phyloP scores from a whole-genome alignment of 2,888 invertebrate genomes.

The Parnassius glacialis region DNA sequence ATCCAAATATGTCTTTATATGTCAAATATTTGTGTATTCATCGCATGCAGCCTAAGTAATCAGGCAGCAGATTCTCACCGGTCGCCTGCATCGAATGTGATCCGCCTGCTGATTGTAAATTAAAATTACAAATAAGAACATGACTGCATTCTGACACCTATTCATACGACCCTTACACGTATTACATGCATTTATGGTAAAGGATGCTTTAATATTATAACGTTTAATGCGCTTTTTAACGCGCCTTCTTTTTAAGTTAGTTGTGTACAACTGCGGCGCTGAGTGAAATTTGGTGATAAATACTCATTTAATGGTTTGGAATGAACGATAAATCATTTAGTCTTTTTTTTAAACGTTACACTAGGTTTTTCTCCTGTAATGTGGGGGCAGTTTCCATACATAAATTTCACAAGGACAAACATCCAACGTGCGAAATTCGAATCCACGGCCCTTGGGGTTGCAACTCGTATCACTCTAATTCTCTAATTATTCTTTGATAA shows the following conservation, averaged over 20 bases:
- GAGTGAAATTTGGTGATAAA: too few relatives aligned
- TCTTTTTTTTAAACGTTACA: too few relatives aligned
- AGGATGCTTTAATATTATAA: slow-evolving; percentile 16
- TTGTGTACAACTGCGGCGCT: not conserved
- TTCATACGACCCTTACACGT: slow-evolving; percentile 30
- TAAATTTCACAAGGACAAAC: too few relatives aligned
- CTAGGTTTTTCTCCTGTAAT: too few relatives aligned
- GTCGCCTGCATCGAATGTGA: slow-evolving; percentile 48
- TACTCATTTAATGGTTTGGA: too few relatives aligned
- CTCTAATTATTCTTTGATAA: too few relatives aligned
- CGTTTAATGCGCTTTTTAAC: slow-evolving; percentile 5
- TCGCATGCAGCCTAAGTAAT: slow-evolving; percentile 48
- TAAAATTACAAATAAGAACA: slow-evolving; percentile 52
- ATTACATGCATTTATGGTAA: slow-evolving; percentile 25
- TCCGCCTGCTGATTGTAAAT: slow-evolving; percentile 52
- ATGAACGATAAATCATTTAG: too few relatives aligned
- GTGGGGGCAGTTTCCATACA: too few relatives aligned
- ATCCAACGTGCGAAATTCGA: too few relatives aligned
- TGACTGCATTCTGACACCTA: slow-evolving; percentile 34
- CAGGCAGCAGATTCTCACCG: slow-evolving; percentile 59
- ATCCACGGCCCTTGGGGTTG: too few relatives aligned
- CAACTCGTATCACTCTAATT: too few relatives aligned
- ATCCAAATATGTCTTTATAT: slow-evolving; percentile 15
- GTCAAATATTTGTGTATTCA: slow-evolving; percentile 45
- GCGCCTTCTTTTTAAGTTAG: slow-evolving; percentile 3